Evolutionary conservation across 2,888 invertebrate species (phyloP), one percentile per base, ranked within the genome.

Genomic region (Lasioglossum marginatum): DNA sequence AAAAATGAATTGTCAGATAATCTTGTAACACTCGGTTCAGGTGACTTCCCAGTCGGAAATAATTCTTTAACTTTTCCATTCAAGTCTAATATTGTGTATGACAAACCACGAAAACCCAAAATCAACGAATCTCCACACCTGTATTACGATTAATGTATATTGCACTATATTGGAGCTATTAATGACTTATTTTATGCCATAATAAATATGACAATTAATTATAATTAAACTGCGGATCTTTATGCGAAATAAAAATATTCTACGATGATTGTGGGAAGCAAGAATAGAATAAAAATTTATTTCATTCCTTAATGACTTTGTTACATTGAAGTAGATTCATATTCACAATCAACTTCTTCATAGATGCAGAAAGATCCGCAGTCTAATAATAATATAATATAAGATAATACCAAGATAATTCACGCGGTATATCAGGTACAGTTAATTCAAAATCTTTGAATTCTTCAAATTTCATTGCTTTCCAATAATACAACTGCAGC

Each of bases 401-500:
- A 37, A 37, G 16, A 43, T 3, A 34, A 52, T 77, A 93, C 95
- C 95, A 95, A 23, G 93, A 92, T 74, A 95, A 83, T 92, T 95
- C 94, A 78, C 94, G 91, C 79, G 96, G 97, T 88, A 98, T 97
- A 92, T 98, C 94, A 5, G 93, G 90, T 12, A 94, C 92, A 2
- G 92, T 87, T 23, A 94, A 84, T 84, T 96, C 96, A 89, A 97
- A 96, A 71, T 91, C 88, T 70, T 97, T 95, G 87, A 97, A 96
- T 87, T 97, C 96, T 87, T 97, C 96, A 93, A 99, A 98, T 90
- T 97, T 97, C 94, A 98, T 98, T 92, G 97, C 97, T 94, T 98
- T 99, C 96, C 98, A 99, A 93, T 97, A 98, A 95, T 97, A 99
- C 27, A 99, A 95, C 93, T 98, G 98, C 14, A 99, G 95, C 95